Evolutionary conservation across 2,888 invertebrate genomes (phyloP), one percentile per base, ranked within the genome.

Genomic region (Coleophora flavipennella): DNA sequence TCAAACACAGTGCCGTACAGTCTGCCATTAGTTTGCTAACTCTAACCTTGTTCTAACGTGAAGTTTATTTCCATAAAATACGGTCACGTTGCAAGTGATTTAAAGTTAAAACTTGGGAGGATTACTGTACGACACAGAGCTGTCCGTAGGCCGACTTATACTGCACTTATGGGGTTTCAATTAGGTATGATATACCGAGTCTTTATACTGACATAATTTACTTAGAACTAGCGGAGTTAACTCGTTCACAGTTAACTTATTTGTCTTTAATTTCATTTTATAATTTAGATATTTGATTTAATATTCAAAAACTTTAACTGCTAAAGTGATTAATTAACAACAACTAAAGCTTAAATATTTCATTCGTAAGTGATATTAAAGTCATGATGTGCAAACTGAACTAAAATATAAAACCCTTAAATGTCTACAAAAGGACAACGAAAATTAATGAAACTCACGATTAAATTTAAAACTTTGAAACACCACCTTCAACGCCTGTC

Each of bases 101-200:
- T n/a, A n/a, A n/a, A n/a, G n/a, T n/a, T n/a, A 20, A 20, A 20
- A 20, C 20, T 20, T 20, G 20, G 20, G 20, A 4, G 20, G 20
- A 20, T 20, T 20, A 20, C 20, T 20, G 20, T 20, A 20, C 6
- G 20, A 4, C 20, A 20, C 20, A 20, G 3, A 20, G 20, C 20
- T 20, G 48, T 50, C 43, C 59, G 42, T 37, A 36, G 40, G 31
- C 25, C n/a, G 37, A 55, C 67, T 75, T 71, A 78, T 67, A 41
- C 69, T 44, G 47, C 67, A 67, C 63, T 77, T 64, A 59, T 57
- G 44, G 45, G 77, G 47, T 67, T 83, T 83, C 80, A 75, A 80
- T 81, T 81, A 81, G 76, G 52, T 50, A 51, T n/a, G n/a, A n/a
- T n/a, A n/a, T n/a, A 20, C 20, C 20, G 3, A 4, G 20, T 20